A percentile compares a stretch with the other conserved stretches of the same genome.
phyloP scores from a whole-genome alignment of 2,888 invertebrate genomes.

The Drosophila subquinaria region DNA sequence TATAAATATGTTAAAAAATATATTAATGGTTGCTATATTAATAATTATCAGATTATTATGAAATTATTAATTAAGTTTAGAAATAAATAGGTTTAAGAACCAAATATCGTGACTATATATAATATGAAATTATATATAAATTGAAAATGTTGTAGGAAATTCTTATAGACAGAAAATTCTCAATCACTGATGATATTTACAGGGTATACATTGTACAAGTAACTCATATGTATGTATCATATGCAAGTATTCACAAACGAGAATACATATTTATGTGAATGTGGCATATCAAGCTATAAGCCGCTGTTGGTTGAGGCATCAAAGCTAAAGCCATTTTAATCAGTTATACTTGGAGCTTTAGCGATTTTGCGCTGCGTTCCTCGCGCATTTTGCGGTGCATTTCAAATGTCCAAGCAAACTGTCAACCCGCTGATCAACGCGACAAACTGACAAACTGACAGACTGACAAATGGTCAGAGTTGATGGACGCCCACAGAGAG shows the following conservation, averaged over 20 bases:
- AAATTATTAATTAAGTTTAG: background rate
- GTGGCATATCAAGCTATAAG: constrained; percentile 25
- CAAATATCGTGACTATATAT: too few species aligned
- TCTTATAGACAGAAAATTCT: background rate
- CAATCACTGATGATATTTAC: background rate
- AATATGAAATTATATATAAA: background rate
- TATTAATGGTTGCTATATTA: background rate
- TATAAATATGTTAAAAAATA: background rate
- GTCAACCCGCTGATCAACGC: constrained; percentile 39
- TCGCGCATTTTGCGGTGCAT: constrained; percentile 73
- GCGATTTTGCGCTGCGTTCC: constrained; percentile 52
- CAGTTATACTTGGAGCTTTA: constrained; percentile 63
- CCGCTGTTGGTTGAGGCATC: constrained; percentile 38
- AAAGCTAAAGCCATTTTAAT: constrained; percentile 74
- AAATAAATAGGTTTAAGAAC: background rate
- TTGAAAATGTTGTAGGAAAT: background rate
- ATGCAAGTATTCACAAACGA: background rate
- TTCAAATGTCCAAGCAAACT: constrained; percentile 68
- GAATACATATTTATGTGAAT: background rate
- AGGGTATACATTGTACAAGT: constrained; percentile 3
- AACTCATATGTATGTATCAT: background rate
- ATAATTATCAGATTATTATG: background rate
- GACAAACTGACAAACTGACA: constrained; percentile 15
- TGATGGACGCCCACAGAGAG: constrained; percentile 24
- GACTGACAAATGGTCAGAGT: background rate